Percentiles rank a stretch among this genome's conserved stretches.
Conservation (phyloP, 2,888 invertebrate genomes). For the Rhyacophila evoluta region DNA sequence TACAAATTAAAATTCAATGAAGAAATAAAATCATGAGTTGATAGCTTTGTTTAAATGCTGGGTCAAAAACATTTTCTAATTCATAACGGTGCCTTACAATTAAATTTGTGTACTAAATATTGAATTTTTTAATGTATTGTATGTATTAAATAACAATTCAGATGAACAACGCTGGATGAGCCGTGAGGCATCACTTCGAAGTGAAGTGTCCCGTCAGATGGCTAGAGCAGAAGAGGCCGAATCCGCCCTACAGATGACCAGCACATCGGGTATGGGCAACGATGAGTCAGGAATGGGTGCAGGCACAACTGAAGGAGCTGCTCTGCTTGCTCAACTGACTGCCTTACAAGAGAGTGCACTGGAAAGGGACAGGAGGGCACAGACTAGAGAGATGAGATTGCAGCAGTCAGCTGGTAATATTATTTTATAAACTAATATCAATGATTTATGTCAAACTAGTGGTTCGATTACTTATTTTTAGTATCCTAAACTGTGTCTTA, state of each 20-base stretch:
- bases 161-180: conserved; percentile 65
- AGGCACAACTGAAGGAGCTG: conserved; percentile 54
- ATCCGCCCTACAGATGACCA: conserved; percentile 54
- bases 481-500: too few relatives aligned
- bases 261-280: conserved; percentile 35
- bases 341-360: conserved; percentile 61
- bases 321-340: conserved; percentile 61
- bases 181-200: conserved; percentile 62
- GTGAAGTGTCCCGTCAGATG: conserved; percentile 58
- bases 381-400: conserved; percentile 48
- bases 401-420: conserved; percentile 47
- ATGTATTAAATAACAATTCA: too few relatives aligned
- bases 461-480: too few relatives aligned
- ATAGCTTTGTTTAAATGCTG: too few relatives aligned
- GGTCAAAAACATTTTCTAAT: too few relatives aligned
- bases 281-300: conserved; percentile 56
- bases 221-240: conserved; percentile 57
- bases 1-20: too few relatives aligned
- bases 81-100: too few relatives aligned
- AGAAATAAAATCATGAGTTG: too few relatives aligned
- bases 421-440: too few relatives aligned
- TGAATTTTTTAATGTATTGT: too few relatives aligned
- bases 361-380: conserved; percentile 58
- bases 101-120: too few relatives aligned
- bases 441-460: too few relatives aligned